Evolutionary conservation across 2,113 vertebrate genomes (phyloP).

Genomic region (Chrysemys picta): DNA sequence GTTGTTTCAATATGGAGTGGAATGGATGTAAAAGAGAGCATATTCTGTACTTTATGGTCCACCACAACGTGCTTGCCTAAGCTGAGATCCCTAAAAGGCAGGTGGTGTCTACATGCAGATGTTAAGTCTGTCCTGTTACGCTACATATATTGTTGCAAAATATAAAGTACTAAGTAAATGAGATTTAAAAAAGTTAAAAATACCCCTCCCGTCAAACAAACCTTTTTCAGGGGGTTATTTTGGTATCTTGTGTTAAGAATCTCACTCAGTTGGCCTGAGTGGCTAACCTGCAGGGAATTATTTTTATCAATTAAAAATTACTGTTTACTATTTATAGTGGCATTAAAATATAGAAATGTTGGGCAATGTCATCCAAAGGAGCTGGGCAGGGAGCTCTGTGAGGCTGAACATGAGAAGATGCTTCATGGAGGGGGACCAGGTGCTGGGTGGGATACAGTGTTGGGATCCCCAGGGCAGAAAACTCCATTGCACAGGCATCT

Average conservation of each 20-base stretch:
- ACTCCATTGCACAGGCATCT: neutral
- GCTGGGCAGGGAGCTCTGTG: neutral
- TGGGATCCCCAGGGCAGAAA: neutral
- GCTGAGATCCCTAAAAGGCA: neutral
- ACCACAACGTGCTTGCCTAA: neutral
- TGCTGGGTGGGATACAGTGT: neutral
- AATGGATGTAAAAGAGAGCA: constrained; percentile 21
- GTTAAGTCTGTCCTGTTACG: neutral
- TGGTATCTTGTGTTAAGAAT: neutral
- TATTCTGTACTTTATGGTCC: constrained; percentile 13
- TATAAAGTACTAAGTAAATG: neutral
- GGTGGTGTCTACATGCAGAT: neutral
- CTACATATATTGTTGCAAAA: rapidly evolving
- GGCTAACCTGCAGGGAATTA: neutral
- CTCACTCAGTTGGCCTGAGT: neutral
- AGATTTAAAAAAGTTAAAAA: neutral
- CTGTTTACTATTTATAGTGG: neutral
- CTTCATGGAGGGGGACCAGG: neutral
- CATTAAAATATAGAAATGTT: neutral
- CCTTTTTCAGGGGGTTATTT: neutral
- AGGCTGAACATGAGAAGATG: neutral
- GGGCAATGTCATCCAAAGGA: neutral
- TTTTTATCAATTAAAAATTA: neutral
- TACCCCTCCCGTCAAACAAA: constrained; percentile 30
- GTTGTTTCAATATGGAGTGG: neutral